phyloP scores from a whole-genome alignment of 2,113 vertebrate species.

The Rhineura floridana region DNA sequence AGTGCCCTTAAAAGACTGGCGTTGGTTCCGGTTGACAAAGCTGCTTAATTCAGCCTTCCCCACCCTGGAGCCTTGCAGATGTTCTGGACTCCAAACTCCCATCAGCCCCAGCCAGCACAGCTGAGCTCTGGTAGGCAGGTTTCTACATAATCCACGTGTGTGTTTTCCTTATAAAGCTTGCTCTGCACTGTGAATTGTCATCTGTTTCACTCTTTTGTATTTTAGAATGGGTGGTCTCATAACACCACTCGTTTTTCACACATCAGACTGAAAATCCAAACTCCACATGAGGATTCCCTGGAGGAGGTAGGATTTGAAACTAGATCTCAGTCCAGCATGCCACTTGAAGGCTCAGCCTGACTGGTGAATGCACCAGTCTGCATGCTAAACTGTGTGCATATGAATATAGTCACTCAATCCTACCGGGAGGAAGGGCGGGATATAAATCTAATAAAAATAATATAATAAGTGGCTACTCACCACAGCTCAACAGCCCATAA shows the following conservation, averaged over 20 bases:
- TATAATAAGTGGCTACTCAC: too few species aligned
- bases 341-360: not conserved
- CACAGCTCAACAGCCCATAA: too few species aligned
- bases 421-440: too few species aligned
- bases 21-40: not conserved
- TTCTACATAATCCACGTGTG: not conserved
- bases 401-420: too few species aligned
- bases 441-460: too few species aligned
- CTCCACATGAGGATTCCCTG: not conserved
- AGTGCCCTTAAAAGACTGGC: not conserved
- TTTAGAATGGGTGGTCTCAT: too few species aligned
- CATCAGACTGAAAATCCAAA: not conserved
- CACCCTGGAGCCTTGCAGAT: too few species aligned
- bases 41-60: not conserved
- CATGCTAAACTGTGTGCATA: too few species aligned
- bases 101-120: not conserved
- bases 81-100: too few species aligned
- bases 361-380: not conserved
- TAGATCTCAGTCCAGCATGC: not conserved
- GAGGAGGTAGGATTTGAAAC: not conserved
- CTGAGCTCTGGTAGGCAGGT: not conserved
- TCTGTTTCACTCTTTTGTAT: not conserved
- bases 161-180: not conserved
- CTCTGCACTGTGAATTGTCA: not conserved
- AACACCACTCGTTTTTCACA: too few species aligned